Percentiles rank a stretch among this genome's conserved stretches.
These are phyloP conservation scores for Iphiclides podalirius DNA, from an alignment of 2,888 invertebrate genomes.

Conservation along the genomic window DNA sequence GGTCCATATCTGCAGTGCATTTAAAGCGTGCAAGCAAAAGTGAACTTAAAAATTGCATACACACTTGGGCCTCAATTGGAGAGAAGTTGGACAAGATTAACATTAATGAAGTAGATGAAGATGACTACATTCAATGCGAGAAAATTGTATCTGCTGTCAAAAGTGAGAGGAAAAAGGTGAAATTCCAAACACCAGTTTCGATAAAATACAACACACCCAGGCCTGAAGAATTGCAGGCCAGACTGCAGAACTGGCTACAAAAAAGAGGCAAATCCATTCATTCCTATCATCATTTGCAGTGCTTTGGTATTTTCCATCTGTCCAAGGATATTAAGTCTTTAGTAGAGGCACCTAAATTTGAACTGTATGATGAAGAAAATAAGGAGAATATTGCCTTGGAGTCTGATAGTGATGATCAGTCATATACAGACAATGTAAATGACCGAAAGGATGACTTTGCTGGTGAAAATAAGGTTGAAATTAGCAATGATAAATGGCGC, in stretches of 20 bases:
- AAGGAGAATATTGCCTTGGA: conserved; percentile 74
- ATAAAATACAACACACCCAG: conserved; percentile 57
- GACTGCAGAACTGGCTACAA: conserved; percentile 73
- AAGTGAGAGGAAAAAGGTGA: conserved; percentile 66
- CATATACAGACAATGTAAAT: conserved; percentile 56
- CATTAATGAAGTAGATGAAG: conserved; percentile 52
- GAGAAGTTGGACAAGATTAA: conserved; percentile 56
- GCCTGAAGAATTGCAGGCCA: conserved; percentile 58
- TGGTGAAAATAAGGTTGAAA: conserved; percentile 26
- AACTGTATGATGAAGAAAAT: conserved; percentile 62
- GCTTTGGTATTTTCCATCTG: conserved; percentile 68
- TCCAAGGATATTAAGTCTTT: conserved; percentile 33
- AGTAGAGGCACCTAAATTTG: conserved; percentile 31
- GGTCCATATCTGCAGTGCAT: conserved; percentile 74
- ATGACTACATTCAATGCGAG: conserved; percentile 44
- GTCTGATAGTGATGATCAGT: conserved; percentile 62
- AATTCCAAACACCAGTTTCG: conserved; percentile 56
- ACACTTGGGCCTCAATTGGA: conserved; percentile 66
- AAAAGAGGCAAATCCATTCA: conserved; percentile 71
- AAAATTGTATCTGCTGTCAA: conserved; percentile 58
- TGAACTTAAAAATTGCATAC: conserved; percentile 57
- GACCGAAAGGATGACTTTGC: conserved; percentile 35
- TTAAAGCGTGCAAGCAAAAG: conserved; percentile 58
- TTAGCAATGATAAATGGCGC: conserved; percentile 50
- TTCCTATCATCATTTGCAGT: conserved; percentile 75